Conservation (phyloP, 1,140 invertebrate species). For the Lucilia cuprina region DNA sequence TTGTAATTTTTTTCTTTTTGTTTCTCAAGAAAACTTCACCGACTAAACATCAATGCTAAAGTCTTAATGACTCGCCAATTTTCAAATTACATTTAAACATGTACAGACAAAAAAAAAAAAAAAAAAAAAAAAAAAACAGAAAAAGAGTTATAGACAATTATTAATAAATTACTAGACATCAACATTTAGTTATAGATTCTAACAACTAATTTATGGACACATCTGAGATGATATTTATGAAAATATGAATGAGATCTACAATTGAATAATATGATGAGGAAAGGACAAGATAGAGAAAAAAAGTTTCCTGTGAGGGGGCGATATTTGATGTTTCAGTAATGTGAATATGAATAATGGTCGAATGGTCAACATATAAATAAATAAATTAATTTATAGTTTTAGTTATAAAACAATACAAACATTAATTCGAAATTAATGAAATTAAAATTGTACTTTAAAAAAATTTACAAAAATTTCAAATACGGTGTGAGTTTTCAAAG, state of each 20-base stretch:
- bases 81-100: not conserved
- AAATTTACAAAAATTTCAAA: not conserved
- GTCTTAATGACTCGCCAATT: constrained; percentile 14
- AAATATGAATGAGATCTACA: not conserved
- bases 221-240: not conserved
- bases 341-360: not conserved
- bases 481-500: not conserved
- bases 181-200: not conserved
- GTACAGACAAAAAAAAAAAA: not conserved
- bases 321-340: constrained; percentile 4
- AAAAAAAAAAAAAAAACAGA: not conserved
- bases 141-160: not conserved
- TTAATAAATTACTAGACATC: not conserved
- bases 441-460: not conserved
- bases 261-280: not conserved
- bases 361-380: not conserved
- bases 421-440: not conserved
- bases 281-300: not conserved
- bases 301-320: not conserved
- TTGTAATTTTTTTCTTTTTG: not conserved
- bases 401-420: not conserved
- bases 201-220: not conserved
- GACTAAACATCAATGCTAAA: constrained; percentile 33
- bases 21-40: constrained; percentile 34
- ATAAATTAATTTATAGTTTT: not conserved